These are phyloP conservation scores for Panthera leo DNA, from an alignment of 2,113 vertebrate species.

Conservation along the genomic window DNA sequence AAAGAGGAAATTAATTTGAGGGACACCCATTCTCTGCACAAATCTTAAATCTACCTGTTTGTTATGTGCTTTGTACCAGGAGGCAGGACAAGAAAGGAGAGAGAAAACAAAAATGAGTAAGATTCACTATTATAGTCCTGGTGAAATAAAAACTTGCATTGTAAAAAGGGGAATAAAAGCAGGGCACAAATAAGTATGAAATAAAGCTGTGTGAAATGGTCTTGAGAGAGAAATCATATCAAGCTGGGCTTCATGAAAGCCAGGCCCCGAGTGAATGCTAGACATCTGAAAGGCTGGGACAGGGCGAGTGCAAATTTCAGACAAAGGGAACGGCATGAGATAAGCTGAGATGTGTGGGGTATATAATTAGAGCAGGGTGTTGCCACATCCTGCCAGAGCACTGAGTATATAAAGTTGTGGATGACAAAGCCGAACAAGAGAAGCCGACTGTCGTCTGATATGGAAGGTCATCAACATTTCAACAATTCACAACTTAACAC, in stretches of 20 bases:
- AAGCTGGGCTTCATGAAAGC: background rate
- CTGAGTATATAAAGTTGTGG: fast-evolving
- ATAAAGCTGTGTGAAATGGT: background rate
- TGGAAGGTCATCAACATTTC: background rate
- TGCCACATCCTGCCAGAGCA: too few species aligned
- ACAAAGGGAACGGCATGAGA: background rate
- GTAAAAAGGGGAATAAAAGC: background rate
- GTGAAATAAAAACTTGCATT: background rate
- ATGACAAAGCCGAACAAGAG: background rate
- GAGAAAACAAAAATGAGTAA: background rate
- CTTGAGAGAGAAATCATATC: background rate
- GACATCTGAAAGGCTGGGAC: background rate
- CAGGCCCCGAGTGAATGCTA: background rate
- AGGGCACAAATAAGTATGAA: background rate
- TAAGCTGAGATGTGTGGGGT: background rate
- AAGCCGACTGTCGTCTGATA: background rate
- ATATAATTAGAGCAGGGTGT: background rate
- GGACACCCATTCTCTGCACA: background rate
- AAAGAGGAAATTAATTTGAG: background rate
- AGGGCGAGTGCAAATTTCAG: background rate
- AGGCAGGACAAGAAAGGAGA: background rate
- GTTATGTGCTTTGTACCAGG: background rate
- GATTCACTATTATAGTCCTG: background rate
- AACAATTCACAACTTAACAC: background rate
- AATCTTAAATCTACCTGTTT: background rate